Base-by-base conservation (phyloP, 2,797 vertebrate genomes). In the Lithobates sylvaticus region DNA sequence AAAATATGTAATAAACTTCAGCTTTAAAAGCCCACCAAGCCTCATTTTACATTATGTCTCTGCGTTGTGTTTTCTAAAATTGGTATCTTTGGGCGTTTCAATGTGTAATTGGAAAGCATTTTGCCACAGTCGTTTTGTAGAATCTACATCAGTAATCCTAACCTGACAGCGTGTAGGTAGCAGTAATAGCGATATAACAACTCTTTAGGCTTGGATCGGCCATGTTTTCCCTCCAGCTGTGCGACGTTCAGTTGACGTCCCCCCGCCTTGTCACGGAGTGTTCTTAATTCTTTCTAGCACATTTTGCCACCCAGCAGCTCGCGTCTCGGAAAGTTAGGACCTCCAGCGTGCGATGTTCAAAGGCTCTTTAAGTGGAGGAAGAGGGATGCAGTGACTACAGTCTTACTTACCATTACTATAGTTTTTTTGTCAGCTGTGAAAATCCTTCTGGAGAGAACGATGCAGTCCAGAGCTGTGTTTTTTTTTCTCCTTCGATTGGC, bases 341-440 rank as follows among this genome's bases (percentile, higher is more conserved):
- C 79, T 44, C 54, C 65, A 36, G 84, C 78, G 34, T 76, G 47
- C 26, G 65, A 81, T 81, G 34, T 69, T 69, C 76, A 86, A 81
- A 76, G 58, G 36, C 78, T 82, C 64, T 65, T 77, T 65, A 68
- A 81, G 78, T 32, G 79, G 78, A 86, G 80, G 78, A 76, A 86
- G 73, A 64, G 71, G 78, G 61, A 64, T 69, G 36, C 42, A 80
- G 84, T 58, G n/a, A 71, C 16, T 44, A 70, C 26, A 81, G 70
- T 34, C n/a, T 61, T 50, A 23, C 72, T 83, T 26, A 29, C 73
- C 50, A 34, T 86, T 82, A 82, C 54, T 71, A 23, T 77, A 72
- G 44, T 82, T 72, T 61, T 71, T 72, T 72, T 82, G 85, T 78
- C 67, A 67, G 73, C 72, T 76, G 78, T 76, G 73, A 76, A 82